These are phyloP conservation scores for Heliconius congener DNA, from an alignment of 1,140 invertebrate genomes.

Conservation along the genomic window DNA sequence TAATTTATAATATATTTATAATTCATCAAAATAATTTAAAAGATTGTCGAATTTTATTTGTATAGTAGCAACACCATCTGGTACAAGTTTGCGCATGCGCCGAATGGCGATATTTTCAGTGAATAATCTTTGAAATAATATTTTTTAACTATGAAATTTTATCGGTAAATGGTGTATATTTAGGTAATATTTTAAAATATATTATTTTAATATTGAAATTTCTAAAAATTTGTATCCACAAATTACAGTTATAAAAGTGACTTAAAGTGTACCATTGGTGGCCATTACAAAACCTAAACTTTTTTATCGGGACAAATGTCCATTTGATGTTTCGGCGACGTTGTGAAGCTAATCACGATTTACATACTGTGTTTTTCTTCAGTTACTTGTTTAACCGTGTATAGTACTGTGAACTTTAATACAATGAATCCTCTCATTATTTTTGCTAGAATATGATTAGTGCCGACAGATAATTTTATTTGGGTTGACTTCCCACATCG, in stretches of 20 bases:
- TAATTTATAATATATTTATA: neutral
- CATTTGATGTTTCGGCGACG: slow-evolving; percentile 81
- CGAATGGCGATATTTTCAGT: slow-evolving; percentile 79
- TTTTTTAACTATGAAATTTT: slow-evolving; percentile 80
- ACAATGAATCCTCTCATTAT: slow-evolving; percentile 45
- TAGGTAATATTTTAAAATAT: slow-evolving; percentile 59
- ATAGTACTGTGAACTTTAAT: slow-evolving; percentile 51
- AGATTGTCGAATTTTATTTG: slow-evolving; percentile 17
- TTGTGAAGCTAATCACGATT: slow-evolving; percentile 75
- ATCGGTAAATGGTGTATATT: slow-evolving; percentile 73
- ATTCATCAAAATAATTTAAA: neutral
- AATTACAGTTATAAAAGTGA: slow-evolving; percentile 63
- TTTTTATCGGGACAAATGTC: slow-evolving; percentile 80
- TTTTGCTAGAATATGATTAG: slow-evolving; percentile 61
- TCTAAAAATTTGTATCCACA: slow-evolving; percentile 48
- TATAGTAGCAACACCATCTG: slow-evolving; percentile 58
- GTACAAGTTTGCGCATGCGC: slow-evolving; percentile 80
- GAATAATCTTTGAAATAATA: slow-evolving; percentile 79
- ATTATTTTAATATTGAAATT: slow-evolving; percentile 47
- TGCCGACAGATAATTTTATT: slow-evolving; percentile 70
- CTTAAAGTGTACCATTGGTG: slow-evolving; percentile 78
- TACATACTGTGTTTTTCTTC: slow-evolving; percentile 54
- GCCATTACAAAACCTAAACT: slow-evolving; percentile 81
- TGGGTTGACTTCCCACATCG: slow-evolving; percentile 72
- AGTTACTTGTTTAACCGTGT: slow-evolving; percentile 46